Evolutionary conservation across 1,140 invertebrate genomes (phyloP), one percentile per base, ranked within the genome.

Genomic region (Lordiphosa mommai): DNA sequence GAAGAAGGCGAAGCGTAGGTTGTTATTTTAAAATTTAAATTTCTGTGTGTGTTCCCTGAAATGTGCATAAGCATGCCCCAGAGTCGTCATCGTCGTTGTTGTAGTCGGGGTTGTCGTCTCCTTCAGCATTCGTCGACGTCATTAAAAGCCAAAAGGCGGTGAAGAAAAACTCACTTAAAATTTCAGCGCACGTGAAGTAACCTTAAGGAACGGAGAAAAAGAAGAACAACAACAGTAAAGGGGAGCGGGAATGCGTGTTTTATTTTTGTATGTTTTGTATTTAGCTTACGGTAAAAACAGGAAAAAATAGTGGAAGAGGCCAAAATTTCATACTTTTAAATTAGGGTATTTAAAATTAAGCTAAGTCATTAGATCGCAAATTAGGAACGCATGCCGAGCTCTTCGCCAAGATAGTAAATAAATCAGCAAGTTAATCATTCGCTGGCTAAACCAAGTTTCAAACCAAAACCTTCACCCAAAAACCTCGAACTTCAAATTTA

Each of bases 1-100:
- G 48, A 51, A 30, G 58, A 51, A 17, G 51, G 27, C 29, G 34
- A 16, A 34, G 34, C 17, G 56, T 73, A 50, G 65, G 49, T 73
- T 82, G 77, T 82, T 82, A 72, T 82, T 82, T 82, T 82, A 82
- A 82, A 82, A 82, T 82, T 84, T 82, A 82, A 84, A 82, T 82
- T 84, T 82, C 67, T 72, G 77, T 82, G 43, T 58, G 61, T 65
- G 34, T 48, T 53, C 49, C 32, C 32, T 34, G 38, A 67, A 67
- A 67, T 66, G 71, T 80, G 76, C 76, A 76, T 76, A 80, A 80
- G 76, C 79, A 82, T 82, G 77, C 76, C 77, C 77, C 76, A 84
- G 71, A 80, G 76, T 80, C 70, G 52, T 47, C 61, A 29, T 30
- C 40, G 47, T 13, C 48, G 41, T 9, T 23, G 50, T 16, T 51